Evolutionary conservation across 2,113 vertebrate species (phyloP), one percentile per base, ranked within the genome.

Genomic region (Neoarius graeffei): DNA sequence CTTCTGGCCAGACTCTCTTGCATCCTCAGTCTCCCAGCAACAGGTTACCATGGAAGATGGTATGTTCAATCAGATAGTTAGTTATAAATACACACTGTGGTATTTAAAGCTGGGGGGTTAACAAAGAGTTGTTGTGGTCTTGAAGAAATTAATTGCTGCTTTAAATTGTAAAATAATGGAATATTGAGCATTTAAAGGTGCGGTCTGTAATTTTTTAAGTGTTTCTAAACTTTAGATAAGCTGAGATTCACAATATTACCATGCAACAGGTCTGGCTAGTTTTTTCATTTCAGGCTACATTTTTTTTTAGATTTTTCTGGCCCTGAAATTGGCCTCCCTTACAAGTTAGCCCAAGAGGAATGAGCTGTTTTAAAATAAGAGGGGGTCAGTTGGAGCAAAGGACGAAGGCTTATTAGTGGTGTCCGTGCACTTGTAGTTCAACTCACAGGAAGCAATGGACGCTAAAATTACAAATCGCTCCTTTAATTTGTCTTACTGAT

Each of bases 1-100:
- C 91, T 97, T 97, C 91, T 97, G 97, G 97, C 97, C 97, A 0
- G 96, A 97, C 91, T 97, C 97, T 84, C 96, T 97, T 19, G 96
- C 96, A 5, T 96, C 97, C 0, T 95, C 96, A 48, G 94, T 94
- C 13, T 88, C 94, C 64, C 96, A 96, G 92, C 95, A 96, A 15
- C 94, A 96, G 0, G 95, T 97, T 71, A 90, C 95, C 0, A 95
- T 97, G 95, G 95, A 96, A 19, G 97, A 97, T 89, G 96, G 97
- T 97, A 92, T 48, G 85, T 20, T 23, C 7, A 4, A 25, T 10
- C 13, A 60, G n/a, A 62, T 84, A 13, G 14, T 67, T 48, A 64
- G 14, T 50, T 67, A 69, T 59, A 57, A 23, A 74, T 52, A 52
- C 81, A 25, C 42, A 35, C 8, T 7, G 23, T 84, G 84, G n/a